Evolutionary conservation across 2,113 vertebrate species (phyloP), one percentile per base, ranked within the genome.

Genomic region (Nematolebias whitei): DNA sequence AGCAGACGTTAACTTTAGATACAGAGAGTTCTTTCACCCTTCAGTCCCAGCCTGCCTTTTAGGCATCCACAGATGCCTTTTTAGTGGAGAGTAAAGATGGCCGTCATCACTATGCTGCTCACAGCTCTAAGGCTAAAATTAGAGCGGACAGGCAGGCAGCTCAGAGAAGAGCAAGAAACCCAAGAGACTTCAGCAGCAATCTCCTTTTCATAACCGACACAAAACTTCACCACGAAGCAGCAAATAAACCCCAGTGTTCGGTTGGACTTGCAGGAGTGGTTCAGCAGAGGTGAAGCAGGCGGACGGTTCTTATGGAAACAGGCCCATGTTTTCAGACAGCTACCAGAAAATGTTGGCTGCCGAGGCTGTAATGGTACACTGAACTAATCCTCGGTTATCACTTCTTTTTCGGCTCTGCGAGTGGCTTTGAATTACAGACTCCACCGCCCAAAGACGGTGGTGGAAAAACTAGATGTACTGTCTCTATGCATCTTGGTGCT

Each of bases 121-220:
- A 83, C 83, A 82, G 88, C 87, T 83, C 80, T 55, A 60, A 43
- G 16, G 76, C 90, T 93, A 94, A 93, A 93, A 89, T 93, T 93
- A 93, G 91, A 87, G 76, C 79, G 49, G 73, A 70, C 69, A 57
- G 68, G 71, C 61, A 56, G 71, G 70, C 67, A 55, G 79, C 78
- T 79, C 48, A 22, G 71, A 85, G 65, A 73, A 82, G 85, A 85
- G 67, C 67, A 79, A 88, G 65, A 74, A 63, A 74, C 89, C 74
- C 79, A 65, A 51, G 87, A 84, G 88, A 87, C 61, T 51, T 60
- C 53, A 57, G 71, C 76, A 39, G 70, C 26, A 2, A 43, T 70
- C 62, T 58, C 59, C 58, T 80, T n/a, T 26, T 73, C 60, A 50
- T 53, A 20, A 38, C 19, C 9, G 49, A 26, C 41, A 52, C 53